phyloP scores from a whole-genome alignment of 2,113 vertebrate species.

The Aldabrachelys gigantea region DNA sequence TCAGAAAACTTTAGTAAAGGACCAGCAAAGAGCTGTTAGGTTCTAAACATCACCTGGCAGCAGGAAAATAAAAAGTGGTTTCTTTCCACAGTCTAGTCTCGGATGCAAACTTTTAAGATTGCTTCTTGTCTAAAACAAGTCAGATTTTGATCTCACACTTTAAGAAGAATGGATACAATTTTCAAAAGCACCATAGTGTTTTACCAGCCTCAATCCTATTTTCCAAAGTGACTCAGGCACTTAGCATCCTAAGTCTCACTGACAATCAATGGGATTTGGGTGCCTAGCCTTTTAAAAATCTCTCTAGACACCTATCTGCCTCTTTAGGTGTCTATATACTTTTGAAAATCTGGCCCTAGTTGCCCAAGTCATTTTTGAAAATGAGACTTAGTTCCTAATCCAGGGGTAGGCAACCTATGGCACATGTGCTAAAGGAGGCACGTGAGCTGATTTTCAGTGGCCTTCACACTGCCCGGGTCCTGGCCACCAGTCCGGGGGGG shows the following conservation, averaged over 20 bases:
- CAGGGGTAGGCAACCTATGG: no score
- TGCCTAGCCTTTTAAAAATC: background rate
- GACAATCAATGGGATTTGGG: background rate
- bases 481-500: no score
- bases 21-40: background rate
- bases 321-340: background rate
- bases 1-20: background rate
- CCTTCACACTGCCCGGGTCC: no score
- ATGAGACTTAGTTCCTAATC: background rate
- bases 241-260: background rate
- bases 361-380: background rate
- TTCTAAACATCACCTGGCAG: background rate
- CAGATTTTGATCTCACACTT: background rate
- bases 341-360: background rate
- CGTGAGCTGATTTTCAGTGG: no score
- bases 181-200: background rate
- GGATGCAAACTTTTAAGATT: background rate
- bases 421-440: no score
- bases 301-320: background rate
- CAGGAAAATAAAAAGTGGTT: background rate
- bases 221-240: background rate
- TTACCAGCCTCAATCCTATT: slow-evolving; percentile 7
- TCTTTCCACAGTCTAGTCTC: background rate
- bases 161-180: background rate
- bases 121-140: background rate